Percentiles rank a stretch among this genome's conserved stretches.
Conservation (phyloP, 2,113 vertebrate species). For the Myotis brandtii region DNA sequence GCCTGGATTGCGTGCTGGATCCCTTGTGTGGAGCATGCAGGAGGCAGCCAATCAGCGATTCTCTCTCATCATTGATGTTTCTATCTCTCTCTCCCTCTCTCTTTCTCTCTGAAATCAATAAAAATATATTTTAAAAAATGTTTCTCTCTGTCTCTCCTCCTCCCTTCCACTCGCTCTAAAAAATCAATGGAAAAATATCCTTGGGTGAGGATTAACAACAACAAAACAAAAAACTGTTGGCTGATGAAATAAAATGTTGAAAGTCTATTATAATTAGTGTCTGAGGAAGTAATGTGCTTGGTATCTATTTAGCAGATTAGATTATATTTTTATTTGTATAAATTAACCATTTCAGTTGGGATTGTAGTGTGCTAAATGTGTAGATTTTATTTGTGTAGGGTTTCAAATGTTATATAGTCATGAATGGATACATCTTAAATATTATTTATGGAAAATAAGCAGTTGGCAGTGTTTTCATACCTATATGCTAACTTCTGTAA, state of each 20-base stretch:
- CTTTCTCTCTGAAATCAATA: no score
- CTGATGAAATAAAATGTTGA: not conserved
- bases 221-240: not conserved
- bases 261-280: not conserved
- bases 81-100: no score
- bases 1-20: no score
- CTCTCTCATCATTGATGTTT: no score
- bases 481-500: not conserved
- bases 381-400: not conserved
- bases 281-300: not conserved
- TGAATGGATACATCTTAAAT: not conserved
- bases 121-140: no score
- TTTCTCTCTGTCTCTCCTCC: no score
- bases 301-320: not conserved
- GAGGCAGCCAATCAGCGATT: no score
- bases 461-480: not conserved
- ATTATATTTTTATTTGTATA: slow-evolving; percentile 35
- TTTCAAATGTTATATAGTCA: not conserved
- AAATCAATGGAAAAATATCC: no score
- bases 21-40: no score
- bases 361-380: not conserved
- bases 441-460: not conserved
- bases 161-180: no score
- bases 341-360: not conserved
- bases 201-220: no score